Percentiles rank a stretch among this genome's conserved stretches.
These are phyloP conservation scores for Phenganax marumi DNA, from an alignment of 92 coral and sea anemone species.

Conservation along the genomic window DNA sequence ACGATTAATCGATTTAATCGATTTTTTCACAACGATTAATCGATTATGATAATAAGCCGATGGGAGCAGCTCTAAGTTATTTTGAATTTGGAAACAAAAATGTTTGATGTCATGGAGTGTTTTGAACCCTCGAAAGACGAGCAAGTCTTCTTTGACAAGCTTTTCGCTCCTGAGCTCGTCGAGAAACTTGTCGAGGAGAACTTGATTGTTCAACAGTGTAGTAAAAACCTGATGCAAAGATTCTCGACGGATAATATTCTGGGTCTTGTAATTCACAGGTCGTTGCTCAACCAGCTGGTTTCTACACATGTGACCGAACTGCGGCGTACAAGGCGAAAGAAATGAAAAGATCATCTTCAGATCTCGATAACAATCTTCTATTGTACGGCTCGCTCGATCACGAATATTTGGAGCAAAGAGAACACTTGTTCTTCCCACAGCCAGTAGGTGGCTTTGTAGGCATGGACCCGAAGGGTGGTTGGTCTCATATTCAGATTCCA, in stretches of 20 bases:
- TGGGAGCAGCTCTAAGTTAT: no score
- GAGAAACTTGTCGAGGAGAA: neutral
- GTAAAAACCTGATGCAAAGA: neutral
- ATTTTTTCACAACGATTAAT: no score
- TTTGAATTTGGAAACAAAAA: no score
- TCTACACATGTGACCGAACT: slow-evolving; percentile 89
- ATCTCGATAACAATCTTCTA: slow-evolving; percentile 62
- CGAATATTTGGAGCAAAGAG: slow-evolving; percentile 58
- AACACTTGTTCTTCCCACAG: slow-evolving; percentile 70
- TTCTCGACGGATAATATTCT: neutral
- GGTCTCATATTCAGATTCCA: slow-evolving; percentile 95
- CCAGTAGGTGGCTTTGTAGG: slow-evolving; percentile 91
- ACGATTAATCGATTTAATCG: no score
- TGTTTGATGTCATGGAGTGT: no score
- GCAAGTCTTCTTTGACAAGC: no score
- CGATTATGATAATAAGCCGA: no score
- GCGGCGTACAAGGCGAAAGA: slow-evolving; percentile 77
- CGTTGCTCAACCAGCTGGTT: slow-evolving; percentile 71
- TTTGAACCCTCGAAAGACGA: no score
- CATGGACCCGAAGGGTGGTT: slow-evolving; percentile 84
- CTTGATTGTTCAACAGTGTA: neutral
- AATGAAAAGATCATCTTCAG: slow-evolving; percentile 70
- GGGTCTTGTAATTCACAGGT: slow-evolving; percentile 52
- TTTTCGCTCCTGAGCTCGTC: neutral
- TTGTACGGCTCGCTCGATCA: slow-evolving; percentile 73